A percentile compares a stretch with the other conserved stretches of the same genome.
Evolutionary conservation across 2,888 invertebrate species (phyloP).

Genomic region (Ectemnius cavifrons): DNA sequence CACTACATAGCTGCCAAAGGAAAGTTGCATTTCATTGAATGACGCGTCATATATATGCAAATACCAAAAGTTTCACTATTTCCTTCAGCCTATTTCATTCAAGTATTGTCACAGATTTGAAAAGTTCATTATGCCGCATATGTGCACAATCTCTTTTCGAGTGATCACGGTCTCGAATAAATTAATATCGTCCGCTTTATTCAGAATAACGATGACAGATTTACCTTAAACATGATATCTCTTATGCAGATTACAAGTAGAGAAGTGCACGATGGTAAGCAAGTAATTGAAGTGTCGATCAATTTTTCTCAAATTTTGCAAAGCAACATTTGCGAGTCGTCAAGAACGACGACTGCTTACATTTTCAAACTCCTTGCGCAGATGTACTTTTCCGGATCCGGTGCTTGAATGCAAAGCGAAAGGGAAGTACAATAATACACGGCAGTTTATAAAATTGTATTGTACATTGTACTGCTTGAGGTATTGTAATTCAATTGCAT

Average conservation of each 20-base stretch:
- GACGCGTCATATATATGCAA: too few relatives aligned
- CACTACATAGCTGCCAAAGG: constrained; percentile 16
- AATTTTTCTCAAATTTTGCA: constrained; percentile 48
- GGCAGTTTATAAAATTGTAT: constrained; percentile 32
- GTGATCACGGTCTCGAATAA: constrained; percentile 16
- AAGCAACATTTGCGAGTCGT: not conserved
- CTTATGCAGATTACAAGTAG: constrained; percentile 26
- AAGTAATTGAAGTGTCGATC: constrained; percentile 13
- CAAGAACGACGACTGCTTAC: constrained; percentile 15
- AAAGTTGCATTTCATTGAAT: not conserved
- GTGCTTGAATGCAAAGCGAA: not conserved
- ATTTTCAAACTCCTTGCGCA: constrained; percentile 10
- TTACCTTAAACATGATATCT: constrained; percentile 42
- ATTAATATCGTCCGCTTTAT: constrained; percentile 31
- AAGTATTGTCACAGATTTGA: not conserved
- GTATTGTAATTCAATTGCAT: constrained; percentile 15
- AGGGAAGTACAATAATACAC: constrained; percentile 21
- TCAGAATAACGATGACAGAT: constrained; percentile 22
- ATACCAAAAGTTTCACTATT: too few relatives aligned
- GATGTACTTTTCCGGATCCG: constrained; percentile 21
- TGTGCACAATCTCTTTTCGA: too few relatives aligned
- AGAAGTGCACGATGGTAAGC: not conserved
- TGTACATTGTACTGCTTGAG: constrained; percentile 16
- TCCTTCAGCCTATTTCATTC: too few relatives aligned
- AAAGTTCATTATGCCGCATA: not conserved